phyloP scores from a whole-genome alignment of 1,140 invertebrate species.

The Spodoptera litura region DNA sequence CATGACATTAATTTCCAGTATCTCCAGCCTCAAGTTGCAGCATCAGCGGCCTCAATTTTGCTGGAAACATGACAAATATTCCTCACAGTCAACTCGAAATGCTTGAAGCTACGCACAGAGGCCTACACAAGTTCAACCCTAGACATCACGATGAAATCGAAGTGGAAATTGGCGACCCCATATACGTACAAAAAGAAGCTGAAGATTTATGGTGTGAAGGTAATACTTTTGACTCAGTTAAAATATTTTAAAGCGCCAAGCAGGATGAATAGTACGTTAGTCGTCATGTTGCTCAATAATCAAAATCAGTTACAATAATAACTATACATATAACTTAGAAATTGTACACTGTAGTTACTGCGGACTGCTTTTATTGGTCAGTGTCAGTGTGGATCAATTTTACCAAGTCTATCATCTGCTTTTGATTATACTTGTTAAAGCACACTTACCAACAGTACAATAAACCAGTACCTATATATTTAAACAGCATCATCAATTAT shows the following conservation, averaged over 20 bases:
- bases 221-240: conserved; percentile 56
- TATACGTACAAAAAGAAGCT: conserved; percentile 98
- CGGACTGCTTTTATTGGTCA: no score
- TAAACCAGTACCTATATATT: no score
- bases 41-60: conserved; percentile 85
- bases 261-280: background rate
- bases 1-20: conserved; percentile 60
- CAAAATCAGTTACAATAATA: no score
- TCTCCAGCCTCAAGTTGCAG: conserved; percentile 85
- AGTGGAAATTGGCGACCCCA: conserved; percentile 98
- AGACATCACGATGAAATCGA: conserved; percentile 98
- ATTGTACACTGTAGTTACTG: no score
- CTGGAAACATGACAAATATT: conserved; percentile 87
- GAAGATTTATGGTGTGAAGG: conserved; percentile 99
- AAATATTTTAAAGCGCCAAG: background rate
- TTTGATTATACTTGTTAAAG: no score
- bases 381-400: no score
- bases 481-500: no score
- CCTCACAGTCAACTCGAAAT: conserved; percentile 94
- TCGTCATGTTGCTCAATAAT: no score
- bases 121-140: conserved; percentile 97
- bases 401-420: no score
- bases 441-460: no score
- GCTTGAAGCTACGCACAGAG: conserved; percentile 97
- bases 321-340: no score